These are phyloP conservation scores for Dipodomys stephensi DNA, from an alignment of 2,113 vertebrate species.

Conservation along the genomic window DNA sequence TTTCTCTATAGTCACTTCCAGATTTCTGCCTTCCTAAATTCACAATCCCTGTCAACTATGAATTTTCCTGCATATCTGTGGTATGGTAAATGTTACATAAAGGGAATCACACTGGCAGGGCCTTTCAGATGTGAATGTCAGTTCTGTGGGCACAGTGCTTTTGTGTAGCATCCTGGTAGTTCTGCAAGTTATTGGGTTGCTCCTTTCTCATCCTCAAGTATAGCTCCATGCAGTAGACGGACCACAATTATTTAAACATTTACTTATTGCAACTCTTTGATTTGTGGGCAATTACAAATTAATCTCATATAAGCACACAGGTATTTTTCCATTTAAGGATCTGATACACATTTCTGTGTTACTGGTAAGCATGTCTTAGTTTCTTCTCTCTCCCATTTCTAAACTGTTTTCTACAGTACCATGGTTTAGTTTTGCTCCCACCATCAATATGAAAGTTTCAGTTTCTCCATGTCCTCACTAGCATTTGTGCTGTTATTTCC, in stretches of 20 bases:
- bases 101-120: not conserved
- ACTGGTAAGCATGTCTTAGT: not conserved
- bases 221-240: not conserved
- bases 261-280: not conserved
- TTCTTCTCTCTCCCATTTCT: not conserved
- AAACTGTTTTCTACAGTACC: not conserved
- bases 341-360: not conserved
- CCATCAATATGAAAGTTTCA: not conserved
- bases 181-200: not conserved
- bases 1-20: not conserved
- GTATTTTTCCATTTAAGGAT: no score
- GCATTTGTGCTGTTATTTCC: no score
- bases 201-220: not conserved
- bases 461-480: not conserved
- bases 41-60: not conserved
- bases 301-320: not conserved
- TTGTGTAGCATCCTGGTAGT: not conserved
- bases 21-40: not conserved
- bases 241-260: not conserved
- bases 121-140: not conserved
- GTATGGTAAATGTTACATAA: not conserved
- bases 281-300: not conserved
- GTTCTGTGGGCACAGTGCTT: not conserved
- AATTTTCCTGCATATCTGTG: not conserved
- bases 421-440: no score